Evolutionary conservation across 2,113 vertebrate genomes (phyloP), one percentile per base, ranked within the genome.

Genomic region (Semnornis frantzii): DNA sequence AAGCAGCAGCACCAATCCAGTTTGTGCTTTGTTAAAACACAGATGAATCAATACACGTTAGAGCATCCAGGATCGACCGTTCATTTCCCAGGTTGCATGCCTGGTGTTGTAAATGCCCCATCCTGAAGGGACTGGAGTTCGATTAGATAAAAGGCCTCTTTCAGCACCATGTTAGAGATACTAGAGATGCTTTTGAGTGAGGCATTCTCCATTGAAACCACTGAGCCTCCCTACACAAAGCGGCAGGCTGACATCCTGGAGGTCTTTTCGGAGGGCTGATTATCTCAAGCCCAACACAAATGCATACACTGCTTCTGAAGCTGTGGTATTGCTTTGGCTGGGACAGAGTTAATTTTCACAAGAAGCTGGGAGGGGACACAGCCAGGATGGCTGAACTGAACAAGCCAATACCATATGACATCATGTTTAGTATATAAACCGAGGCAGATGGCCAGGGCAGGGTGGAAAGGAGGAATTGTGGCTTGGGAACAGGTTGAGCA

Each of bases 121-220:
- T 81, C 85, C 79, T 62, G 39, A 39, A 88, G 81, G 15, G 12
- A 77, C 27, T 17, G 13, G 33, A 90, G 50, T 94, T 94, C 85
- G 62, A 94, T 91, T 54, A 82, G 88, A 73, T 84, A 92, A 95
- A 95, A 91, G 68, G 63, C 21, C 33, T 10, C 72, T 81, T 70
- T 78, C 66, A 74, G 78, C 34, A 83, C 68, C 76, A 44, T 0
- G 16, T 12, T 8, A 77, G 60, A 76, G 65, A 50, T 48, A 69
- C 4, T 9, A 37, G 60, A 77, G 90, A 48, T 48, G 25, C 46
- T 48, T 30, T 74, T 2, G 1, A 83, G 82, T 0, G 3, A 77
- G 68, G 48, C 7, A 2, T 30, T 12, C 52, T 48, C 64, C 37
- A 64, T 30, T 93, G 33, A 95, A 94, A 95, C 72, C 72, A 46